Evolutionary conservation across 53 echinoderm and acorn worm genomes (phyloP).

Genomic region (Paracentrotus lividus): DNA sequence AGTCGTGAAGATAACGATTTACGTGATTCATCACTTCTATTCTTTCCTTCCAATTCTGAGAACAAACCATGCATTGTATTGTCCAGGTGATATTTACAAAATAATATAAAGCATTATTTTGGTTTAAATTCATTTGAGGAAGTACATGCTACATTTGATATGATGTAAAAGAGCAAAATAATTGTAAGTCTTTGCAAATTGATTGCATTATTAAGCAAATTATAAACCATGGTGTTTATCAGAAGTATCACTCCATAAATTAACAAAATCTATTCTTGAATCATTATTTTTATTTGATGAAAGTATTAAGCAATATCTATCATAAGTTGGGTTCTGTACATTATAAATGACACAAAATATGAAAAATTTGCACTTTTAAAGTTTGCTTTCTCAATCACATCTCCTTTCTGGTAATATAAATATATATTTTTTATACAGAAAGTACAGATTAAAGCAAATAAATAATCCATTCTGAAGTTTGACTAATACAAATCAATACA

Average conservation of each 20-base stretch:
- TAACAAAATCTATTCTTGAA: too few species aligned
- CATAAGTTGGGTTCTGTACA: background rate
- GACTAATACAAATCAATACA: background rate
- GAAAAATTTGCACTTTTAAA: too few species aligned
- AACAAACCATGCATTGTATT: background rate
- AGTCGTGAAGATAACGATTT: background rate
- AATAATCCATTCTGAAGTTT: background rate
- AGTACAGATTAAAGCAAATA: background rate
- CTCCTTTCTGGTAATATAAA: background rate
- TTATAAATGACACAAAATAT: background rate
- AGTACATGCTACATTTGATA: background rate
- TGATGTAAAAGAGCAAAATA: background rate
- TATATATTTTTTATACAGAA: background rate
- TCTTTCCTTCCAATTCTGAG: background rate
- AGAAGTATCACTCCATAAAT: too few species aligned
- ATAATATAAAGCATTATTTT: background rate
- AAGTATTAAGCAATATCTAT: background rate
- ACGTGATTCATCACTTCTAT: background rate
- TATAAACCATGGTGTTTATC: too few species aligned
- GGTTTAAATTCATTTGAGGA: background rate
- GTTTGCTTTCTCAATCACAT: background rate
- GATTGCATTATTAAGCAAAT: too few species aligned
- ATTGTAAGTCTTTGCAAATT: background rate
- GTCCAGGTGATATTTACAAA: background rate
- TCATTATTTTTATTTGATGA: background rate